A percentile compares a stretch with the other conserved stretches of the same genome.
Conservation (phyloP, 2,888 invertebrate species). For the Ferdinandea cuprea region DNA sequence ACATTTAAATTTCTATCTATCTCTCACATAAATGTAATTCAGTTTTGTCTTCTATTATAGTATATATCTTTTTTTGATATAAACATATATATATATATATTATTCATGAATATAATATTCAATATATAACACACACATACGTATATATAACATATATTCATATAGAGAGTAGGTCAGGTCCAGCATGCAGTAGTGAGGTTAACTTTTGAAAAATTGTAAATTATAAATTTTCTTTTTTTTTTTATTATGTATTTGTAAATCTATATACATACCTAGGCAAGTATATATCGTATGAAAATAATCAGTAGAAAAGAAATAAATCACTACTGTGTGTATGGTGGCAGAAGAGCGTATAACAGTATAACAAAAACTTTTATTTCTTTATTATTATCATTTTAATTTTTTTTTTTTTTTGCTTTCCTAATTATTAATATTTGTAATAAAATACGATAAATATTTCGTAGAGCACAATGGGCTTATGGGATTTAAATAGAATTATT, state of each 20-base stretch:
- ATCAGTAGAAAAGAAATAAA: slow-evolving; percentile 11
- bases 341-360: slow-evolving; percentile 11
- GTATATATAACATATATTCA: slow-evolving; percentile 29
- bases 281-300: slow-evolving; percentile 44
- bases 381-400: slow-evolving; percentile 8
- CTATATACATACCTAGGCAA: slow-evolving; percentile 61
- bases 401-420: slow-evolving; percentile 15
- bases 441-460: slow-evolving; percentile 66
- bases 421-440: slow-evolving; percentile 47
- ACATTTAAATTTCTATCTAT: slow-evolving; percentile 1
- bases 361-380: slow-evolving; percentile 29
- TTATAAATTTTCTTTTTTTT: slow-evolving; percentile 31
- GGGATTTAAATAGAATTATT: slow-evolving; percentile 43
- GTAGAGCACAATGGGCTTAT: slow-evolving; percentile 69
- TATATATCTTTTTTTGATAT: slow-evolving; percentile 7
- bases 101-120: slow-evolving; percentile 36
- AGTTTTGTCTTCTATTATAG: slow-evolving; percentile 16
- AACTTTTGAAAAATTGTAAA: slow-evolving; percentile 51
- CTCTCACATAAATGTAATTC: slow-evolving; percentile 3
- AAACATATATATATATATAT: slow-evolving; percentile 33
- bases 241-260: slow-evolving; percentile 45
- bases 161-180: neutral
- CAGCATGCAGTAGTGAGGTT: slow-evolving; percentile 51
- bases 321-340: slow-evolving; percentile 34
- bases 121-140: slow-evolving; percentile 16